Conservation (phyloP, 2,797 vertebrate species). For the Trachops cirrhosus region DNA sequence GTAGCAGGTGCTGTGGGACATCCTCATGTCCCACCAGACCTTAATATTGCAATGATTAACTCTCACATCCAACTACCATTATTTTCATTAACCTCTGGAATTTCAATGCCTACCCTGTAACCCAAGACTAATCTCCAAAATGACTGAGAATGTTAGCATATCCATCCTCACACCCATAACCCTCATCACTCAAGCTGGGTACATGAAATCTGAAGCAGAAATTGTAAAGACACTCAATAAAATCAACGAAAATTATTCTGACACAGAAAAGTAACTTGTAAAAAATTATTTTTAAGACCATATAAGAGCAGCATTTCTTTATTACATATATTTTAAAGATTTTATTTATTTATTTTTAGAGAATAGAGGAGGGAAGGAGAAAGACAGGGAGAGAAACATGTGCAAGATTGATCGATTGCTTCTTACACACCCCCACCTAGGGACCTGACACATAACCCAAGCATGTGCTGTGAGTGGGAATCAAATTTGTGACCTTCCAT, state of each 20-base stretch:
- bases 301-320: not conserved
- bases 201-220: not conserved
- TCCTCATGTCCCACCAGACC: fast-evolving
- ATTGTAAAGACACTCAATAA: not conserved
- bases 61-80: not conserved
- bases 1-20: fast-evolving
- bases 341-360: too few relatives aligned
- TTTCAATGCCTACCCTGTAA: not conserved
- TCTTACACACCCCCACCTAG: too few relatives aligned
- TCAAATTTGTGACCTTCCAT: too few relatives aligned
- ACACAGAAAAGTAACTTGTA: not conserved
- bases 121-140: not conserved
- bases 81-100: not conserved
- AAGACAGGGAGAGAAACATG: too few relatives aligned
- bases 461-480: too few relatives aligned
- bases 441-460: too few relatives aligned
- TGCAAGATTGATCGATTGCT: too few relatives aligned
- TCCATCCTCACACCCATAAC: not conserved
- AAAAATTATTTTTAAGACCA: not conserved
- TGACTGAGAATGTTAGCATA: not conserved
- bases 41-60: not conserved
- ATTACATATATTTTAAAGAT: too few relatives aligned
- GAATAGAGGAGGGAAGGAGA: too few relatives aligned
- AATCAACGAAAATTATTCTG: not conserved
- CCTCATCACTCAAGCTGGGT: not conserved